phyloP scores from a whole-genome alignment of 2,888 invertebrate genomes.

The Folsomia candida region DNA sequence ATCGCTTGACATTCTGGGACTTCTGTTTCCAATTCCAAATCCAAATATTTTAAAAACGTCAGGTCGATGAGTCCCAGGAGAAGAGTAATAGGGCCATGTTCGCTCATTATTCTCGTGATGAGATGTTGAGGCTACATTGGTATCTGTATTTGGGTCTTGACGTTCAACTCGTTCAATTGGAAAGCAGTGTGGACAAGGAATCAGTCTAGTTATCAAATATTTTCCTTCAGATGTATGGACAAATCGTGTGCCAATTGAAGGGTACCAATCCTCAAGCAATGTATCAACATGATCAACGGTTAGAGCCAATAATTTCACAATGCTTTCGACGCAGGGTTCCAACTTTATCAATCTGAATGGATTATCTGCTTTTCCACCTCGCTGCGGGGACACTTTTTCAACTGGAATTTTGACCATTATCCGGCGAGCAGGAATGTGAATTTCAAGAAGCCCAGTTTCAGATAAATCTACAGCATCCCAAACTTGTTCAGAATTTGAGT shows the following conservation, averaged over 20 bases:
- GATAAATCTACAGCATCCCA: constrained; percentile 82
- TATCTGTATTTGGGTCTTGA: constrained; percentile 20
- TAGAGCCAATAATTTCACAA: constrained; percentile 78
- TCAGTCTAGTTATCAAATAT: constrained; percentile 86
- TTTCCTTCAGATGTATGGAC: constrained; percentile 96
- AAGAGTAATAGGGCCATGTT: constrained; percentile 18
- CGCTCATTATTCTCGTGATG: constrained; percentile 30
- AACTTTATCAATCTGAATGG: constrained; percentile 59
- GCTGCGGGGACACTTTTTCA: neutral
- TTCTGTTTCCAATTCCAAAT: constrained; percentile 42
- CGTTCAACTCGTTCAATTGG: constrained; percentile 37
- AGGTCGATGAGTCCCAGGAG: constrained; percentile 16
- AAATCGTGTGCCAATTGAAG: constrained; percentile 86
- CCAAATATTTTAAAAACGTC: constrained; percentile 42
- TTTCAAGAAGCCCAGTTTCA: constrained; percentile 79
- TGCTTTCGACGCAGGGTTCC: constrained; percentile 74
- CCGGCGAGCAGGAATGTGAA: constrained; percentile 61
- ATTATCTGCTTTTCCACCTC: neutral
- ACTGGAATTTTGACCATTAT: neutral
- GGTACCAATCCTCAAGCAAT: constrained; percentile 97
- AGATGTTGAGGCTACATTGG: constrained; percentile 21
- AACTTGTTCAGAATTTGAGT: constrained; percentile 65
- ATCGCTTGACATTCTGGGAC: constrained; percentile 50
- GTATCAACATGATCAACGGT: constrained; percentile 95
- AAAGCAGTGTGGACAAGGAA: constrained; percentile 88